Conservation (phyloP, 2,113 vertebrate species). For the Percopsis transmontana region DNA sequence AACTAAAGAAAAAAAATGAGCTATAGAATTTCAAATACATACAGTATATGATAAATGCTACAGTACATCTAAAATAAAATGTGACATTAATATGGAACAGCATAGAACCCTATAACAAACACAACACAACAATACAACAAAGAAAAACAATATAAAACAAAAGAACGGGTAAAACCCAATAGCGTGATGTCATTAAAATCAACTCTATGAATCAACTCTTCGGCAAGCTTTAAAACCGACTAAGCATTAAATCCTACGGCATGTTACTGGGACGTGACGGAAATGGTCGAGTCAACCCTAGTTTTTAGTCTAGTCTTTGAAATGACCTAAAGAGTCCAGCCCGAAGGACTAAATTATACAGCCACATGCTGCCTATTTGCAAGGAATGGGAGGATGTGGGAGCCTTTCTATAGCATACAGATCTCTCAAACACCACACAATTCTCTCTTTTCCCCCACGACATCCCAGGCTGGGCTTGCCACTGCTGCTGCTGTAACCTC, state of each 20-base stretch:
- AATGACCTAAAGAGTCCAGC: conserved; percentile 38
- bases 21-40: too few species aligned
- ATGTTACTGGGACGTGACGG: not conserved
- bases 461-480: conserved; percentile 67
- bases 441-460: conserved; percentile 57
- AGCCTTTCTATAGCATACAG: conserved; percentile 51
- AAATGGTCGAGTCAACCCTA: conserved; percentile 40
- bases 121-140: not conserved
- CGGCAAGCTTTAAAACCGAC: not conserved
- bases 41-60: too few species aligned
- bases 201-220: conserved; percentile 1
- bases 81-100: too few species aligned
- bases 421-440: conserved; percentile 57
- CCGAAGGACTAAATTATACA: conserved; percentile 37
- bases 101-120: not conserved
- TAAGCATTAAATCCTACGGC: not conserved
- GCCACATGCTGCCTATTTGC: conserved; percentile 58
- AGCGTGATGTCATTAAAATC: conserved; percentile 15
- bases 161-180: not conserved
- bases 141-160: not conserved
- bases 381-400: conserved; percentile 57
- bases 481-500: conserved; percentile 26
- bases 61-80: too few species aligned
- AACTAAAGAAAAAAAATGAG: too few species aligned
- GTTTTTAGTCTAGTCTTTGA: conserved; percentile 42